A percentile compares a stretch with the other conserved stretches of the same genome.
Evolutionary conservation across 2,888 invertebrate species (phyloP).

Genomic region (Amphipoea oculea): DNA sequence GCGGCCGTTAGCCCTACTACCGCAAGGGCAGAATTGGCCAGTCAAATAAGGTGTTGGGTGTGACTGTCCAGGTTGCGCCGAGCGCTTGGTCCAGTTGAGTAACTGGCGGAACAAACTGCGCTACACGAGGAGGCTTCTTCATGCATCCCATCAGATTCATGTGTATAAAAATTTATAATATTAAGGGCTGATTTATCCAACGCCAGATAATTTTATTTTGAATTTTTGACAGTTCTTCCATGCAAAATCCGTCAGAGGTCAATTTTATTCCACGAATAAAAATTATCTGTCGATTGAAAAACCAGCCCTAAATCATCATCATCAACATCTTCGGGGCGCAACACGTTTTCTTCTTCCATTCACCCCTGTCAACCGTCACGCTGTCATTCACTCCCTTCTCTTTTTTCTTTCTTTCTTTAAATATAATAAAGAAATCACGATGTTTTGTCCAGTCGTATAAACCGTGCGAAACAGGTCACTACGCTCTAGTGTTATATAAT

Average conservation of each 20-base stretch:
- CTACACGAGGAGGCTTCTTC: no score
- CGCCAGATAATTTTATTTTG: not conserved
- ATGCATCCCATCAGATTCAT: not conserved
- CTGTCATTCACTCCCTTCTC: not conserved
- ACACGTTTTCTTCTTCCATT: not conserved
- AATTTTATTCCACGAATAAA: not conserved
- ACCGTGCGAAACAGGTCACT: no score
- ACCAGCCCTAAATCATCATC: no score
- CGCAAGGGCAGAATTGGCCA: no score
- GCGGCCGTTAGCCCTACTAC: no score
- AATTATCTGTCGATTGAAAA: no score
- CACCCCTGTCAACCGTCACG: not conserved
- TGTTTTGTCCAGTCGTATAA: not conserved
- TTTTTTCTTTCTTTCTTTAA: not conserved
- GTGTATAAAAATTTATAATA: no score
- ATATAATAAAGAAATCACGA: not conserved
- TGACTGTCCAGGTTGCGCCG: no score
- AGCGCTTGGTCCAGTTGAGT: no score
- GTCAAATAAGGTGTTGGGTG: no score
- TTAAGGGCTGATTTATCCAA: not conserved
- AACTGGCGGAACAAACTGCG: no score
- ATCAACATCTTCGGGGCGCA: not conserved
- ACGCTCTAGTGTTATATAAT: slow-evolving; percentile 11
- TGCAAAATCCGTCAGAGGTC: not conserved
- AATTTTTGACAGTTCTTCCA: not conserved